phyloP scores from a whole-genome alignment of 2,888 invertebrate genomes.

The Hymenopus coronatus region DNA sequence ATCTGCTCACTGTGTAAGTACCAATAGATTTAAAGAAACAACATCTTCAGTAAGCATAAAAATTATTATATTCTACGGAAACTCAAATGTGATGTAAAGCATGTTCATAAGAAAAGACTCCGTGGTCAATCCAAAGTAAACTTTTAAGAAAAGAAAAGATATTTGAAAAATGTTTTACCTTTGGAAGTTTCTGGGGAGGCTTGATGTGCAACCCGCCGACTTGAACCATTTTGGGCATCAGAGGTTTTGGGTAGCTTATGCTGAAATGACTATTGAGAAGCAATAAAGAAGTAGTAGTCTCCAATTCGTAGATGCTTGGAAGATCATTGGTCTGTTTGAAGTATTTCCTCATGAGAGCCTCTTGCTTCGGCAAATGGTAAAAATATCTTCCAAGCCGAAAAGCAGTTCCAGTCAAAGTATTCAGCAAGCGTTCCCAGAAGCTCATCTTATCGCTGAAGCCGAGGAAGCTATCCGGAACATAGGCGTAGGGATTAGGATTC shows the following conservation, averaged over 20 bases:
- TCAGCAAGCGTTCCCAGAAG: slow-evolving; percentile 49
- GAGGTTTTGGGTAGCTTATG: slow-evolving; percentile 36
- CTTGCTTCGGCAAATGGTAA: slow-evolving; percentile 20
- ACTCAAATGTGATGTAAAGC: too few species aligned
- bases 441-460: slow-evolving; percentile 50
- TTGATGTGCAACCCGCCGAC: slow-evolving; percentile 42
- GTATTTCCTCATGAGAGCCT: slow-evolving; percentile 17
- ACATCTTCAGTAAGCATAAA: too few species aligned
- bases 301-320: slow-evolving; percentile 33
- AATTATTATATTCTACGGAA: too few species aligned
- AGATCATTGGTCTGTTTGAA: slow-evolving; percentile 15
- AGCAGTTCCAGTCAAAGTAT: slow-evolving; percentile 42
- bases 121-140: too few species aligned
- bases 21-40: too few species aligned
- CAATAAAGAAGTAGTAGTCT: slow-evolving; percentile 34
- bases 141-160: too few species aligned
- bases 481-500: slow-evolving; percentile 50
- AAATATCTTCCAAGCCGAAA: background rate
- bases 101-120: too few species aligned
- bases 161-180: background rate
- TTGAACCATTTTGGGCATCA: slow-evolving; percentile 39
- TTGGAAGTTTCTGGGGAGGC: slow-evolving; percentile 34
- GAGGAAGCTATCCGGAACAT: slow-evolving; percentile 52
- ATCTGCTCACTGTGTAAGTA: too few species aligned
- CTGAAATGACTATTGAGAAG: slow-evolving; percentile 40